These are phyloP conservation scores for Pollachius pollachius DNA, from an alignment of 2,113 vertebrate genomes.

Conservation along the genomic window DNA sequence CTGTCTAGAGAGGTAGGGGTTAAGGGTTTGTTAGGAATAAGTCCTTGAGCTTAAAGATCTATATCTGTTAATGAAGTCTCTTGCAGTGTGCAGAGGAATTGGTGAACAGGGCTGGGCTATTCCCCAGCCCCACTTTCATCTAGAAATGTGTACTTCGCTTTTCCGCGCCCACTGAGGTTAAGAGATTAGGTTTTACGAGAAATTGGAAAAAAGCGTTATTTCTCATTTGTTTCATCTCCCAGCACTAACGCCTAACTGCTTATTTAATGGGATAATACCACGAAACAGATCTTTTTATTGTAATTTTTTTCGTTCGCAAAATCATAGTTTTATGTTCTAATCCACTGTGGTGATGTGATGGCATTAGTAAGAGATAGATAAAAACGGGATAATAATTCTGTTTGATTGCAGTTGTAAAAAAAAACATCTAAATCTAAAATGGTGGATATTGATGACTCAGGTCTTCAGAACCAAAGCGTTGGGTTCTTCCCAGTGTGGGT, in stretches of 20 bases:
- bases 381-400: no score
- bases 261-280: no score
- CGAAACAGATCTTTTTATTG: no score
- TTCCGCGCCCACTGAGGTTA: constrained; percentile 34
- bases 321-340: no score
- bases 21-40: constrained; percentile 48
- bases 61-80: constrained; percentile 78
- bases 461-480: no score
- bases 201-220: constrained; percentile 33
- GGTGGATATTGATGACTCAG: no score
- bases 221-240: constrained; percentile 39
- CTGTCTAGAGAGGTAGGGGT: constrained; percentile 30
- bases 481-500: no score
- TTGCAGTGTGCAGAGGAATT: constrained; percentile 27
- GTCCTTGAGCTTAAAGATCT: constrained; percentile 60
- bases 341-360: no score
- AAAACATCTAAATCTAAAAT: no score
- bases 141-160: constrained; percentile 46
- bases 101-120: constrained; percentile 30
- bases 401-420: no score
- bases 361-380: no score
- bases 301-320: no score
- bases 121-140: constrained; percentile 31
- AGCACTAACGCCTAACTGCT: constrained; percentile 6
- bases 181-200: constrained; percentile 30